These are phyloP conservation scores for Lepidocolaptes lacrymiger DNA, from an alignment of 2,797 vertebrate species.

Conservation along the genomic window DNA sequence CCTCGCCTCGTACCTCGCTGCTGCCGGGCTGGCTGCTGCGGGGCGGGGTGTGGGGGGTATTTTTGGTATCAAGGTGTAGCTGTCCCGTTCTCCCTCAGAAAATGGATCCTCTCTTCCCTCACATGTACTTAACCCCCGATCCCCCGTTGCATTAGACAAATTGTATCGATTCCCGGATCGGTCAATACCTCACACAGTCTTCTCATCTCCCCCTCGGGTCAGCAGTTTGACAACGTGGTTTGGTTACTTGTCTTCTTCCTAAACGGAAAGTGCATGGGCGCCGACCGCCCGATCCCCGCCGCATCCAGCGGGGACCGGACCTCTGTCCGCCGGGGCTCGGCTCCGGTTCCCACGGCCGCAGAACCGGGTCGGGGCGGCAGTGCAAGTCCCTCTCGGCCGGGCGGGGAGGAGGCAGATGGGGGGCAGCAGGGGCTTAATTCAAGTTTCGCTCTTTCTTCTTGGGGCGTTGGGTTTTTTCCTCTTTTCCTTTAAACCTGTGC, in stretches of 20 bases:
- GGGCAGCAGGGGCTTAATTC: not conserved
- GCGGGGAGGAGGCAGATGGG: not conserved
- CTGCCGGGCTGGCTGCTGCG: not conserved
- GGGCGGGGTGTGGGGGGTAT: not conserved
- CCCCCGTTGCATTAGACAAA: conserved; percentile 67
- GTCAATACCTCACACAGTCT: conserved; percentile 59
- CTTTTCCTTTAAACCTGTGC: conserved; percentile 68
- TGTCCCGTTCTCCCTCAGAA: conserved; percentile 27
- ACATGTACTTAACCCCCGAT: conserved; percentile 47
- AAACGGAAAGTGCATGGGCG: conserved; percentile 60
- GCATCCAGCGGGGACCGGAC: conserved; percentile 13
- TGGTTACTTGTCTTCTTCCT: conserved; percentile 44
- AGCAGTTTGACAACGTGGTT: conserved; percentile 59
- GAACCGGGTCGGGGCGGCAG: not conserved
- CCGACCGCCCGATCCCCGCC: not conserved
- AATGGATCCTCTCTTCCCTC: conserved; percentile 6
- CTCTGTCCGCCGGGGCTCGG: conserved; percentile 9
- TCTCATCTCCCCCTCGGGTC: conserved; percentile 35
- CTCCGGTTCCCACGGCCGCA: conserved; percentile 31
- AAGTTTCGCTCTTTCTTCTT: conserved; percentile 52
- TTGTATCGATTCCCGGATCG: conserved; percentile 42
- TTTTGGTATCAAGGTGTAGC: conserved; percentile 58
- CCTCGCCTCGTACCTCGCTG: conserved; percentile 35
- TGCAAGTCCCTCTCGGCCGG: conserved; percentile 39
- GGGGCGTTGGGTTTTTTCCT: conserved; percentile 35